Evolutionary conservation across 2,797 vertebrate species (phyloP), one percentile per base, ranked within the genome.

Genomic region (Falco biarmicus): DNA sequence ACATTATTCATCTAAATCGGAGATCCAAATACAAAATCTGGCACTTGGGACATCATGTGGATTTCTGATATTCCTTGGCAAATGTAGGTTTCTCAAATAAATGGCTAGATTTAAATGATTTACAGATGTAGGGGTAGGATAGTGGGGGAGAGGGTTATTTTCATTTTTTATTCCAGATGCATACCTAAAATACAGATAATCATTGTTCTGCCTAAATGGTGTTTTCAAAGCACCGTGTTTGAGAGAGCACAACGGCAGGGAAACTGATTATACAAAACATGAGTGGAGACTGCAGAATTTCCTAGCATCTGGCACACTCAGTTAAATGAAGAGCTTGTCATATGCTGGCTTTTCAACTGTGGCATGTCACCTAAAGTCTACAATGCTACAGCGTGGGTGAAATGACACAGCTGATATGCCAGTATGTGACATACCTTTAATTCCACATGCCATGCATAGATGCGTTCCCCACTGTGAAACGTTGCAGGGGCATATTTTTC

Each of bases 1-100:
- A 89, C 87, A 90, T 95, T 96, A 94, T 54, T 95, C 94, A 91
- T 88, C 81, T 97, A 93, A 94, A 95, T 93, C 95, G 92, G 87
- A 96, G 92, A 84, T 80, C 79, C 90, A 90, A 82, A 96, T 68
- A 93, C 92, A 90, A 96, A 97, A 97, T 92, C 69, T 89, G 89
- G 83, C 96, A 86, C 95, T 85, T 77, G 87, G 87, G 90, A 96
- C 75, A 60, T 87, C 6, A 48, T 65, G 57, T 68, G 83, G 87
- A 90, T 93, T 96, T 94, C 90, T 85, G 92, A 93, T 65, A 90
- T 60, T 93, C 92, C 50, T 75, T 84, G 87, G 89, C 82, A 95
- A 97, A 87, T 3, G n/a, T 32, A 68, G 22, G 24, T 60, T n/a
- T 81, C 77, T 70, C 77, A 92, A 94, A 96, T 61, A 89, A 92